Evolutionary conservation across 2,888 invertebrate species (phyloP).

Genomic region (Tribolium freemani): DNA sequence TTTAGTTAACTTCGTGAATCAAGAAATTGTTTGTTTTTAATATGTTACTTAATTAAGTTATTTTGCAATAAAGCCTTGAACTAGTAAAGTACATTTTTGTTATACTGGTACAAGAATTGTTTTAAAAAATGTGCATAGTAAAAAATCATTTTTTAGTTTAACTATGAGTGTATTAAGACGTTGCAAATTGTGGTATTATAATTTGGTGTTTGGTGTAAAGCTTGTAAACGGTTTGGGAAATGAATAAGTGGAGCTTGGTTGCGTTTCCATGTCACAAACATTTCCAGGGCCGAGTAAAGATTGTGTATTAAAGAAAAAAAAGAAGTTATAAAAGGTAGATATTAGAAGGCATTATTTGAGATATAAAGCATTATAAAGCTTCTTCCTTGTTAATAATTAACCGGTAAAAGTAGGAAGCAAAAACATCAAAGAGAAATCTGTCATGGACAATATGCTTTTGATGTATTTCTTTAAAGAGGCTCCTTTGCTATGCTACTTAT

Average conservation of each 20-base stretch:
- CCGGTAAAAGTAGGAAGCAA: constrained; percentile 64
- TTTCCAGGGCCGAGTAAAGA: constrained; percentile 22
- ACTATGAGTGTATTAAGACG: no score
- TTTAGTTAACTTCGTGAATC: no score
- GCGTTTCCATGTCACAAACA: constrained; percentile 48
- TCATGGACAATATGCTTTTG: constrained; percentile 66
- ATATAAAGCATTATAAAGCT: constrained; percentile 62
- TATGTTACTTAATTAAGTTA: no score
- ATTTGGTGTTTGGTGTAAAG: no score
- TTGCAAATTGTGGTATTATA: no score
- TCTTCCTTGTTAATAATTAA: constrained; percentile 67
- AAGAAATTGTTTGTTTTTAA: no score
- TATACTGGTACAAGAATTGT: no score
- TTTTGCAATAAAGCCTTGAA: no score
- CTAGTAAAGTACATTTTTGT: no score
- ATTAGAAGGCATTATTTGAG: constrained; percentile 59
- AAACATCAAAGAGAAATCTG: constrained; percentile 66
- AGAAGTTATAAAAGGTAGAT: constrained; percentile 50
- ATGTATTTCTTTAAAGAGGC: constrained; percentile 59
- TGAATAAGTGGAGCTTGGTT: no score
- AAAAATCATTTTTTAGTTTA: no score
- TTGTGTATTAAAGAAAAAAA: constrained; percentile 10
- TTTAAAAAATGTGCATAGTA: no score
- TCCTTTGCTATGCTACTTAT: constrained; percentile 50
- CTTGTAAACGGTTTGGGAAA: constrained; percentile 26